Evolutionary conservation across 1,140 invertebrate species (phyloP), one percentile per base, ranked within the genome.

Genomic region (Antheraea mylitta): DNA sequence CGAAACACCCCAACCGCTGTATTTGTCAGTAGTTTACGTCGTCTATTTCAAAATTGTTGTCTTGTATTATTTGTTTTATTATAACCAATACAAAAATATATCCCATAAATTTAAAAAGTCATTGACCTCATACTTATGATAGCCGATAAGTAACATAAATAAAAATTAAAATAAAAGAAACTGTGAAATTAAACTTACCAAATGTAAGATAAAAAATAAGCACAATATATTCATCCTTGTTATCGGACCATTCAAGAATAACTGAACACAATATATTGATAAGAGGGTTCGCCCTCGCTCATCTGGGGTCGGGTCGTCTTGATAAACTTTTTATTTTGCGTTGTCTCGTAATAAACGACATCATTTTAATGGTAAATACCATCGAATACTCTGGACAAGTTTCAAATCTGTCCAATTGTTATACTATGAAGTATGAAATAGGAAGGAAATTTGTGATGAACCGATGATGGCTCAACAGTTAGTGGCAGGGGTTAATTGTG

Each of bases 151-250:
- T 4, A 10, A 42, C 7, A 8, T 42, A 42, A 8, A 10, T 42
- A 42, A 8, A 7, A 10, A 1, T 58, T 30, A 1, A 58, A 53
- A 66, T 30, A 58, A 19, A 58, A 58, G 22, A 30, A 58, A 58
- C 16, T 37, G 8, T 53, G 7, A 48, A 65, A 53, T 13, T 22
- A 42, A 18, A 80, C 81, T 79, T 73, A 85, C 81, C 69, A 67
- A 22, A 18, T 80, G 76, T 18, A 82, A 73, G 58, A 82, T 45
- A 18, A 78, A 66, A 71, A 62, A 68, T 10, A 79, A 64, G 71
- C 74, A 82, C 69, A 82, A 37, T 65, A 77, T 38, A 66, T 73
- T 75, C 81, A 86, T 86, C 63, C 70, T 80, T 37, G 37, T 42
- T 64, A 18, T 36, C 9, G 13, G 65, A 72, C 71, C 37, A 62